Base-by-base conservation (phyloP, 2,113 vertebrate genomes). In the Otus sunia region DNA sequence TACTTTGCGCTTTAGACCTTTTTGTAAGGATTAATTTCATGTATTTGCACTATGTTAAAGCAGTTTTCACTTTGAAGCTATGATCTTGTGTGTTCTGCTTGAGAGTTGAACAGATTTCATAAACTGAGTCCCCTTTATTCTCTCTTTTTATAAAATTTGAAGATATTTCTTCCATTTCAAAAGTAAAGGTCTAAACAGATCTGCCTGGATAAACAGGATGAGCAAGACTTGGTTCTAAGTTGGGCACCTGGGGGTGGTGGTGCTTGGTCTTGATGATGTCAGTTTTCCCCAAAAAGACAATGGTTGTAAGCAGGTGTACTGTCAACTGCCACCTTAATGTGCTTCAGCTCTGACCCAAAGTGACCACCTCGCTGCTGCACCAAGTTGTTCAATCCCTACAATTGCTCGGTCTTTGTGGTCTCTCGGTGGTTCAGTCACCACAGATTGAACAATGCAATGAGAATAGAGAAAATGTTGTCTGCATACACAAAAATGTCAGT, bases 231-330 rank as follows among this genome's bases (percentile, higher is more conserved):
- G 52, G 14, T 86, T 68, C 11, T 34, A 59, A 63, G 8, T 64
- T 2, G 2, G 67, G 29, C 29, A 47, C n/a, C 0, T 0, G 45
- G 7, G 10, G 45, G 25, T 55, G 34, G 36, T 39, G 23, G 23
- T 69, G 30, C 22, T 60, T 50, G 45, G 15, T 66, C 39, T 71
- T 82, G 14, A 1, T 82, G 53, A 22, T 63, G 32, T 82, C 45
- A 68, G 3, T 67, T 81, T 85, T 68, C 18, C 36, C 69, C 32
- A 2, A 47, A 63, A 72, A 68, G 41, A 36, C 34, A 72, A 30
- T 0, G 3, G 5, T 25, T 58, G 49, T 58, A 67, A 86, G 34
- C 64, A 73, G 36, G 19, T 85, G 81, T 77, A 63, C 20, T 1
- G 3, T 30, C 12, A 30, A 20, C 63, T 62, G 63, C 26, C 2